A percentile compares a stretch with the other conserved stretches of the same genome.
phyloP scores from a whole-genome alignment of 2,888 invertebrate species.

The Drosophila macrothrix region DNA sequence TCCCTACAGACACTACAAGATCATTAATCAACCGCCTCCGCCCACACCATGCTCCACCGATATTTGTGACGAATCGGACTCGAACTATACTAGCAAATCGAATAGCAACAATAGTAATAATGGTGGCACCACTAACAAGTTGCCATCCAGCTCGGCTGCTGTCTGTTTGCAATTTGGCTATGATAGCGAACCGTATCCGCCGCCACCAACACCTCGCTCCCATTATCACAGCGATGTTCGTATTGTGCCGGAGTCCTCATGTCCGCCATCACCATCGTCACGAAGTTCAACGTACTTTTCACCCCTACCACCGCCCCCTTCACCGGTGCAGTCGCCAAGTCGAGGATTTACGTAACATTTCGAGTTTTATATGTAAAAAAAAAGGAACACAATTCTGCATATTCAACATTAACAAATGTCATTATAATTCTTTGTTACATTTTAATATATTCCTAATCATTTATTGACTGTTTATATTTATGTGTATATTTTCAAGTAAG shows the following conservation, averaged over 20 bases:
- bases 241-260: slow-evolving; percentile 87
- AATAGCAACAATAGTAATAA: slow-evolving; percentile 84
- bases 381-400: background rate
- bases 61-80: slow-evolving; percentile 95
- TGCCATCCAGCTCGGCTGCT: slow-evolving; percentile 84
- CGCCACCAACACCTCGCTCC: slow-evolving; percentile 91
- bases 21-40: slow-evolving; percentile 94
- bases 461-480: slow-evolving; percentile 59
- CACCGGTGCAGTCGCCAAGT: slow-evolving; percentile 89
- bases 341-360: slow-evolving; percentile 86
- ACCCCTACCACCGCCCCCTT: slow-evolving; percentile 94
- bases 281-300: slow-evolving; percentile 92
- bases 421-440: slow-evolving; percentile 11
- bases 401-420: slow-evolving; percentile 3
- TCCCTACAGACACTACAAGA: slow-evolving; percentile 91
- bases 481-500: slow-evolving; percentile 51
- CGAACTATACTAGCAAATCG: slow-evolving; percentile 88
- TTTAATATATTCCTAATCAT: slow-evolving; percentile 21
- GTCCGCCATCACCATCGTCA: slow-evolving; percentile 89
- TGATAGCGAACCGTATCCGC: slow-evolving; percentile 90
- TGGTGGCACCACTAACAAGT: slow-evolving; percentile 69
- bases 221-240: slow-evolving; percentile 90
- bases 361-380: slow-evolving; percentile 83
- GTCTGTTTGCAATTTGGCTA: slow-evolving; percentile 86
- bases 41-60: slow-evolving; percentile 98